Base-by-base conservation (phyloP, 2,888 invertebrate genomes). In the Oxystoma pomonae region DNA sequence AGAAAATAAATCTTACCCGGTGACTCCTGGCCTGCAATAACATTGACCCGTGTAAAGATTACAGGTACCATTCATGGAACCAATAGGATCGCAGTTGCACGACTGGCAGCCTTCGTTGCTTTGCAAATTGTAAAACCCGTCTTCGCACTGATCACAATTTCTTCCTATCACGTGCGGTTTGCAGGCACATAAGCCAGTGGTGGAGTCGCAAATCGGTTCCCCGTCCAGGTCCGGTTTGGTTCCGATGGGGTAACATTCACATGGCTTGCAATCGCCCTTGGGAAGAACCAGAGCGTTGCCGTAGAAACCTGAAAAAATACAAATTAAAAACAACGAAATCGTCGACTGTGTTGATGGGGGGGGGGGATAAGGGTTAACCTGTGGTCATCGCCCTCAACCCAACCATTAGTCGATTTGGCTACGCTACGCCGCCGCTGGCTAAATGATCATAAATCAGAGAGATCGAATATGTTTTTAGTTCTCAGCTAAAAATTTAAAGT, bases 231-330 rank as follows among this genome's bases (percentile, higher is more conserved):
- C 90, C 81, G 88, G 91, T 72, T 86, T 81, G 0, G 91, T 96
- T 1, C 98, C 98, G 0, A 90, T 85, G 0, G 88, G 86, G 76
- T 92, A 91, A 77, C 99, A 99, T 74, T 90, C 88, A 77, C 98
- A 99, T 0, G 89, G 86, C 71, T 90, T 90, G 75, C 95, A 95
- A 73, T 97, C 92, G 17, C 96, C 96, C 78, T 96, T 96, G 1
- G 91, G 91, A 58, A 91, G 85, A 1, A 92, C 90, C 20, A 98
- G 81, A 0, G 98, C 97, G 77, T 98, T 94, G 5, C 99, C 99
- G 79, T 91, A 98, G 82, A 88, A 96, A 64, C 96, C 91, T 88
- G 68, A 55, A 67, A 70, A 66, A 59, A 60, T 55, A 57, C 16
- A 50, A 50, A 12, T 50, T 12, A 12, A 12, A 9, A 50, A 50